Base-by-base conservation (phyloP, 92 coral and sea anemone species). In the Epizoanthus fatuus region DNA sequence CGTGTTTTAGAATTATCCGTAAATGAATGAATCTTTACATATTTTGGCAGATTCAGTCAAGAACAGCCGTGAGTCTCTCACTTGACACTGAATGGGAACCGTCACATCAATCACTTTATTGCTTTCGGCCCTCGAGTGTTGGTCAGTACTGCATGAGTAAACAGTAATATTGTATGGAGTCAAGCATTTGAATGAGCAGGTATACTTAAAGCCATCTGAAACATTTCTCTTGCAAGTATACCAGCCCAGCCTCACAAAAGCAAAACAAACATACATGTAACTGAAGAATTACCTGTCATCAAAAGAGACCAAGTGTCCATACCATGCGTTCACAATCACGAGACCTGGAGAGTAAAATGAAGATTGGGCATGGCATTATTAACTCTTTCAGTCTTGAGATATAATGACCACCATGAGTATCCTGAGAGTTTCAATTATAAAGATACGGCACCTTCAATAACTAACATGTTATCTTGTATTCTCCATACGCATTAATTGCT, bases 31-130 rank as follows among this genome's bases (percentile, higher is more conserved):
- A 10, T 4, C 25, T 20, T 35, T 38, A 39, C 91, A 17, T 38
- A 97, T 98, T 96, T 97, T 97, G 1, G 92, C 79, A n/a, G 88
- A 93, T 79, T 97, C 99, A 11, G 98, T 87, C 20, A 97, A 89
- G 72, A 97, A 95, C 29, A 97, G 89, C 25, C 96, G 88, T 4
- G 99, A 97, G 71, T 97, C 99, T 69, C 89, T 93, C 32, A 97
- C 98, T 83, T 93, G 99, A 55, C 99, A 97, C 82, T 97, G 99
- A 17, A 97, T 87, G 39, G 99, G 98, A 15, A 93, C 86, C 0
- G 99, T 93, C 37, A 93, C 99, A 51, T 97, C 99, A 29, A 95
- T 93, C 22, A 97, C 98, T 85, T 90, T 87, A 76, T 66, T 72
- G 42, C 77, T 80, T 13, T 85, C 63, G 42, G 81, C 52, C 17